Evolutionary conservation across 2,113 vertebrate species (phyloP).

Genomic region (Uropsilus gracilis): DNA sequence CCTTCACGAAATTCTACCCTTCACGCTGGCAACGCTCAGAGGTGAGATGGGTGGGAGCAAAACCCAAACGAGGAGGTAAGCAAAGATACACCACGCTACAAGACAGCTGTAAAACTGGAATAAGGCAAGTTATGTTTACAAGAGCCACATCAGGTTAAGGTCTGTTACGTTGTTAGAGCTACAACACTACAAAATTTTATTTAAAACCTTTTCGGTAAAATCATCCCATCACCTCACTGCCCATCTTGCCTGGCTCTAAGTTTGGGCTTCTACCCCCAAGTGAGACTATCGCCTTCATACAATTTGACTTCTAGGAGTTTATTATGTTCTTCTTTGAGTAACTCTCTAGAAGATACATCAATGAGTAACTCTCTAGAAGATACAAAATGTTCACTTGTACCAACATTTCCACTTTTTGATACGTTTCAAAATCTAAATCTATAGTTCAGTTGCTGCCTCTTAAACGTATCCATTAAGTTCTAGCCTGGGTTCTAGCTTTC

Average conservation of each 20-base stretch:
- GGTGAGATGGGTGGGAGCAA: conserved; percentile 11
- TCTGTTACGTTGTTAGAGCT: not conserved
- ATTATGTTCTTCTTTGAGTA: not conserved
- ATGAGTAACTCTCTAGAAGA: not conserved
- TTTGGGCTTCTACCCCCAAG: conserved; percentile 10
- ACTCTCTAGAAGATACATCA: not conserved
- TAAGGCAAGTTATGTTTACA: not conserved
- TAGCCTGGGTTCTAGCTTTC: conserved; percentile 18
- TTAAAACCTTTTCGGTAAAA: conserved; percentile 41
- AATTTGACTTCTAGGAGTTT: not conserved
- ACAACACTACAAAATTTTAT: not conserved
- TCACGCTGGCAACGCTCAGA: not conserved
- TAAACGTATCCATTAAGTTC: not conserved
- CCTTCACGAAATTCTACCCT: no score
- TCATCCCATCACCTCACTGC: not conserved
- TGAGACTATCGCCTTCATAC: not conserved
- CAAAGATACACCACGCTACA: not conserved
- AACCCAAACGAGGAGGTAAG: conserved; percentile 36
- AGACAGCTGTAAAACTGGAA: not conserved
- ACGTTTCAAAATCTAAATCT: not conserved
- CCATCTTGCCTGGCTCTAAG: not conserved
- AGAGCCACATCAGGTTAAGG: no score
- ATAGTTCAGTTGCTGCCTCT: not conserved
- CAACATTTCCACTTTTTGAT: not conserved
- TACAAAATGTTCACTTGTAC: not conserved